Conservation (phyloP, 1,140 invertebrate genomes). For the Drosophila melanica region DNA sequence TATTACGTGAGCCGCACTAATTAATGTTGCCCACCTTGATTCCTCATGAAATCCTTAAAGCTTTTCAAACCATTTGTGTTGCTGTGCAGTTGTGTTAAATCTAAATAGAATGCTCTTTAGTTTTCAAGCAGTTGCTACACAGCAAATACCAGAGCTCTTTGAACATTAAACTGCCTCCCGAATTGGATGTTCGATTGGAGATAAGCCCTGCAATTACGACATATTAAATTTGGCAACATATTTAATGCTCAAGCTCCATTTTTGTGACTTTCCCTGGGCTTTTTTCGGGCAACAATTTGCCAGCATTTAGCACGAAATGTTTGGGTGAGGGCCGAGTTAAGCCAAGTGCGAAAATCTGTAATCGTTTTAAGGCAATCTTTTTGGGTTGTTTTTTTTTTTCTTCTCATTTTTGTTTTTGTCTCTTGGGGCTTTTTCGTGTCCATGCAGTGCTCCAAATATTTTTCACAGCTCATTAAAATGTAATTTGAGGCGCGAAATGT, state of each 20-base stretch:
- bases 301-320: slow-evolving; percentile 52
- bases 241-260: slow-evolving; percentile 5
- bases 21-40: too few species aligned
- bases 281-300: slow-evolving; percentile 51
- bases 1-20: too few species aligned
- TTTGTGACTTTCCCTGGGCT: slow-evolving; percentile 11
- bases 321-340: neutral
- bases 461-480: slow-evolving; percentile 82
- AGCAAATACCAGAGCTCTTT: neutral
- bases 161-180: neutral
- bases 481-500: slow-evolving; percentile 76
- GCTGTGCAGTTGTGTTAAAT: too few species aligned
- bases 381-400: slow-evolving; percentile 11
- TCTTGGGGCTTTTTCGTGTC: slow-evolving; percentile 1
- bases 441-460: slow-evolving; percentile 65
- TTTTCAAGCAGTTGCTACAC: neutral
- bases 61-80: too few species aligned
- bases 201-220: slow-evolving; percentile 17
- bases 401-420: neutral
- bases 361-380: slow-evolving; percentile 17
- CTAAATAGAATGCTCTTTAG: too few species aligned
- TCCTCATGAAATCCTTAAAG: too few species aligned
- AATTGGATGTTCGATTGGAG: neutral
- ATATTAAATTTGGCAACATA: slow-evolving; percentile 16
- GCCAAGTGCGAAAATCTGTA: slow-evolving; percentile 20